Evolutionary conservation across 2,888 invertebrate species (phyloP), one percentile per base, ranked within the genome.

Genomic region (Acanthopleura granulata): DNA sequence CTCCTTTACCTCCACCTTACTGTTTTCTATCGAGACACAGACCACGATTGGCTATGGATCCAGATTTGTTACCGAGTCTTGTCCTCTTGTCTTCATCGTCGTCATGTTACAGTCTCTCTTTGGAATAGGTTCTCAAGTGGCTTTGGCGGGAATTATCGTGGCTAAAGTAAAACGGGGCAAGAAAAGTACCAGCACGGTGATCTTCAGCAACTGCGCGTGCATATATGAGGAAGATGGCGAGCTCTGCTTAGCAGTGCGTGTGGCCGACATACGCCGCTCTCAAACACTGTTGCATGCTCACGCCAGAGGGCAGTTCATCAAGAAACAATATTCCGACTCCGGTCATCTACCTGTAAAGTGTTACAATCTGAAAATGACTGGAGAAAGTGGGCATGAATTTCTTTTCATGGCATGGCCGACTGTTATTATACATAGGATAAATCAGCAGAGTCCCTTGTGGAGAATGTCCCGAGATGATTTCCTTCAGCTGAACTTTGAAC

Each of bases 351-450:
- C 96, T 29, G 96, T 97, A 91, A 95, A 96, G 91, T 97, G 97
- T 91, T 95, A 96, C 88, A 96, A 97, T 91, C 91, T 98, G 88
- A 94, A 94, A 1, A 96, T 96, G 51, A 96, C 96, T 84, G 96
- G 96, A 0, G 96, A 96, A 85, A 95, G 95, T 18, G 95, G 96
- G 84, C 95, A 96, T 89, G 97, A 97, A 90, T 93, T 96, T 76
- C 94, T 98, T 80, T 97, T 98, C 93, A 96, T 98, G 90, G 97
- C 98, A 83, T 98, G 98, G 98, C 98, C 98, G 4, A 97, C 96
- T 84, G 97, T 95, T 49, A 96, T 98, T 80, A 96, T 96, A 40
- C 98, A 98, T 91, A 95, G 94, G 91, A 98, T 97, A 89, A 95
- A 96, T 90, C 94, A 95, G 78, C 93, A 93, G 79, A 96, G 96